Evolutionary conservation across 2,113 vertebrate genomes (phyloP).

Genomic region (Bubalus kerabau): DNA sequence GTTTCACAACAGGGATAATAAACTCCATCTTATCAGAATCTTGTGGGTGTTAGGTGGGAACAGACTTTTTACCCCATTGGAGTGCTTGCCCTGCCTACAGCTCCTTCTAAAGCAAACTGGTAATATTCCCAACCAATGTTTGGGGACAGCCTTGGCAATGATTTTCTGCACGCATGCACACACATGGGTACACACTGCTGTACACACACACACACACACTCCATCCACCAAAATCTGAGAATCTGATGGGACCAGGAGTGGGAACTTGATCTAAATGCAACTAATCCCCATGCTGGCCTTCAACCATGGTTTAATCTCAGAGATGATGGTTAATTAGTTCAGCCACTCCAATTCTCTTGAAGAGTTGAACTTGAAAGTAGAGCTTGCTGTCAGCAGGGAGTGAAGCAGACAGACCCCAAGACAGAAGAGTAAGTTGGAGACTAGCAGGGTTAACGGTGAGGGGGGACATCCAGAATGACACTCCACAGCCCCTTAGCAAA

Average conservation of each 20-base stretch:
- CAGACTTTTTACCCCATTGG: fast-evolving
- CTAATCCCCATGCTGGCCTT: neutral
- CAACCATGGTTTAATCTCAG: neutral
- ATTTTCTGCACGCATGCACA: neutral
- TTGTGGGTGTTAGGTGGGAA: neutral
- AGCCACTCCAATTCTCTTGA: neutral
- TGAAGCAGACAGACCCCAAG: neutral
- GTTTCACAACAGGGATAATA: neutral
- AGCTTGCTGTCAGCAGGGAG: no score
- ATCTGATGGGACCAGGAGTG: neutral
- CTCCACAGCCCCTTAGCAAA: neutral
- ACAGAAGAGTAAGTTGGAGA: neutral
- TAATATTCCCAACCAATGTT: neutral
- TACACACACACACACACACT: neutral
- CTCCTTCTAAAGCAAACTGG: neutral
- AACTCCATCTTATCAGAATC: neutral
- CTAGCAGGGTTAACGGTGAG: neutral
- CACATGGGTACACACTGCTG: fast-evolving
- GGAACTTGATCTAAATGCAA: neutral
- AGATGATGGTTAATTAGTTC: neutral
- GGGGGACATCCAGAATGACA: neutral
- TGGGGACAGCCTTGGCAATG: neutral
- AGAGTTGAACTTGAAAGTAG: neutral
- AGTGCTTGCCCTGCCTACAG: neutral
- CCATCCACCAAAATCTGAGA: neutral